A percentile compares a stretch with the other conserved stretches of the same genome.
These are phyloP conservation scores for Arremon brunneinucha DNA, from an alignment of 2,797 vertebrate genomes.

Conservation along the genomic window DNA sequence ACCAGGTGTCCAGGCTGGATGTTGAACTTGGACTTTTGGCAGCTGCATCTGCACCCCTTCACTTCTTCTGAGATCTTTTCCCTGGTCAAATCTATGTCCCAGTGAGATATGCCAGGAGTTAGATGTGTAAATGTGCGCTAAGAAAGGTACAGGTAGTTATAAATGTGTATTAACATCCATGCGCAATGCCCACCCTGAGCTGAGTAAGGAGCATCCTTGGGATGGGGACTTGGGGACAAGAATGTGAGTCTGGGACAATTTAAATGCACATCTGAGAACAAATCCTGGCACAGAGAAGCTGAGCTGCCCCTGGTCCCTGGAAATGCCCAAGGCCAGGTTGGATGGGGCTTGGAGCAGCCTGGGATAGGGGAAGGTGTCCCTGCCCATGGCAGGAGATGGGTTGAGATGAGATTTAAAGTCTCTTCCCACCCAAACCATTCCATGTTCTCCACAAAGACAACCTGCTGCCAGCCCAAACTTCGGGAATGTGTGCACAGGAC, in stretches of 20 bases:
- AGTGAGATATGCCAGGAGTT: not conserved
- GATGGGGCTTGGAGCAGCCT: not conserved
- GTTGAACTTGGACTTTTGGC: rapidly evolving
- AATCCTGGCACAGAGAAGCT: not conserved
- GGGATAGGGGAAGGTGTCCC: not conserved
- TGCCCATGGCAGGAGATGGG: rapidly evolving
- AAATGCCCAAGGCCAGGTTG: not conserved
- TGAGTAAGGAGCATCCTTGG: not conserved
- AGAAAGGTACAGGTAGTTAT: not conserved
- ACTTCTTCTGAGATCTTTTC: not conserved
- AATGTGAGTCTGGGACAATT: not conserved
- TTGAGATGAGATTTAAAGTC: not conserved
- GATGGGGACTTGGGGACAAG: not conserved
- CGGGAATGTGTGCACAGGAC: rapidly evolving
- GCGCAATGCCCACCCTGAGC: not conserved
- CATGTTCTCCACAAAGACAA: not conserved
- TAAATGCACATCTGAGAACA: not conserved
- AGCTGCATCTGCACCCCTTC: not conserved
- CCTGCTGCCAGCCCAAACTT: not conserved
- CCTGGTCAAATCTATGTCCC: not conserved
- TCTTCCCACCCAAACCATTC: not conserved
- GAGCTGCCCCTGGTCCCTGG: not conserved
- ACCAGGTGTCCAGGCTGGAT: not conserved
- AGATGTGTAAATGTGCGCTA: not conserved
- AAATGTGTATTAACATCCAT: rapidly evolving